These are phyloP conservation scores for Microcebus griseorufus DNA, from an alignment of 2,113 vertebrate species.

Conservation along the genomic window DNA sequence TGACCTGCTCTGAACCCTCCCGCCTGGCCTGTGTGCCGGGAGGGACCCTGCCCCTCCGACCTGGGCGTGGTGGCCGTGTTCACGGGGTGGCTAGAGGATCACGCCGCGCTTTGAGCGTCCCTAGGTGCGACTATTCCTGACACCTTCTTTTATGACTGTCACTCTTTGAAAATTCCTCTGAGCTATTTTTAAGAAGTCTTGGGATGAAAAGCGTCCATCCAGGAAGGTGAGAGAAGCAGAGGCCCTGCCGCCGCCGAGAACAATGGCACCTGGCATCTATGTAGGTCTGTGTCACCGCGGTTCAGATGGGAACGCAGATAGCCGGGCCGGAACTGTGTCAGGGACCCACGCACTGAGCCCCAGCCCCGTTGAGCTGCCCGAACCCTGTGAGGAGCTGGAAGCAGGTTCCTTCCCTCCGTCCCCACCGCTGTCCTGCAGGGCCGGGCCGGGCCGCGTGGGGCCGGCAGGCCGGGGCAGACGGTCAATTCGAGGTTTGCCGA, in stretches of 20 bases:
- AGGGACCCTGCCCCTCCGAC: too few species aligned
- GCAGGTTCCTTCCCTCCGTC: too few species aligned
- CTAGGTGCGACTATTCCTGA: not conserved
- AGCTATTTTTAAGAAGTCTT: conserved; percentile 53
- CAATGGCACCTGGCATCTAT: not conserved
- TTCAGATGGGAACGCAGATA: not conserved
- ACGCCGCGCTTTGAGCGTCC: not conserved
- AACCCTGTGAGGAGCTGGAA: too few species aligned
- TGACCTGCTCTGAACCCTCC: not conserved
- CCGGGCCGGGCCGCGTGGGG: rapidly evolving
- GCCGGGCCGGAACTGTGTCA: rapidly evolving
- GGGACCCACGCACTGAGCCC: not conserved
- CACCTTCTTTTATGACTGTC: conserved; percentile 25
- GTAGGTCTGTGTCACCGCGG: not conserved
- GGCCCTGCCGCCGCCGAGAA: not conserved
- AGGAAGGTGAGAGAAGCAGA: not conserved
- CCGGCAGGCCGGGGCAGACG: rapidly evolving
- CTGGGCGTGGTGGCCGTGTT: not conserved
- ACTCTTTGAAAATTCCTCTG: conserved; percentile 57
- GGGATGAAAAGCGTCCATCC: not conserved
- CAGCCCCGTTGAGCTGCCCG: rapidly evolving
- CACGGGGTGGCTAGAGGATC: not conserved
- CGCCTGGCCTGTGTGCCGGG: rapidly evolving
- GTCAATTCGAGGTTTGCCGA: rapidly evolving
- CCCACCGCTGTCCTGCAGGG: rapidly evolving